phyloP scores from a whole-genome alignment of 1,140 invertebrate species.

The Chironomus tepperi region DNA sequence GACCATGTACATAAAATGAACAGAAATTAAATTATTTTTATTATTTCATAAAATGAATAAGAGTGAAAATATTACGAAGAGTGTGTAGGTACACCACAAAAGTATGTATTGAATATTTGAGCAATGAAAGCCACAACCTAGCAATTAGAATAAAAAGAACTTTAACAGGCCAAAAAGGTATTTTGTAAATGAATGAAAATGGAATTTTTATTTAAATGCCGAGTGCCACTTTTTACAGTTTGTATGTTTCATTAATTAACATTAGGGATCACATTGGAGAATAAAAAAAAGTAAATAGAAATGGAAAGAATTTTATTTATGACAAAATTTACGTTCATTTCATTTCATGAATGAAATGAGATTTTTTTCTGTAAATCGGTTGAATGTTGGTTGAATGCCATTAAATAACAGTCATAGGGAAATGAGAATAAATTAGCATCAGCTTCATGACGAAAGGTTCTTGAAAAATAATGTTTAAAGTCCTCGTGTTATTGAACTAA shows the following conservation, averaged over 20 bases:
- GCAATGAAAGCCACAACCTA: constrained; percentile 5
- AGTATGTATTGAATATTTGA: not conserved
- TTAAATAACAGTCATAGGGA: not conserved
- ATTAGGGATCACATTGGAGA: no score
- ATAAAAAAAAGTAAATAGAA: no score
- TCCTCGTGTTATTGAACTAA: no score
- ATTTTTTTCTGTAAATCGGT: no score
- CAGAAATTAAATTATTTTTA: no score
- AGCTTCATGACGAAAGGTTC: not conserved
- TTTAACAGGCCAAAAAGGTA: not conserved
- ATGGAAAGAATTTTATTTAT: not conserved
- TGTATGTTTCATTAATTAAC: no score
- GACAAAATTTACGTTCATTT: not conserved
- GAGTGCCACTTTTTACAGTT: not conserved
- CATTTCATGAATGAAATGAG: no score
- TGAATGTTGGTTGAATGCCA: not conserved
- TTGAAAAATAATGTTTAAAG: no score
- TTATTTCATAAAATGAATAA: no score
- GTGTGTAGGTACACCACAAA: no score
- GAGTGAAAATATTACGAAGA: no score
- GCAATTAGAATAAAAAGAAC: constrained; percentile 20
- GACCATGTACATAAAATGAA: no score
- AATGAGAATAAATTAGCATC: constrained; percentile 10
- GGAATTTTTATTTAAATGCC: constrained; percentile 23
- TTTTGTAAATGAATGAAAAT: constrained; percentile 12